These are phyloP conservation scores for Andinoacara biseriatus DNA, from an alignment of 2,113 vertebrate genomes.

Conservation along the genomic window DNA sequence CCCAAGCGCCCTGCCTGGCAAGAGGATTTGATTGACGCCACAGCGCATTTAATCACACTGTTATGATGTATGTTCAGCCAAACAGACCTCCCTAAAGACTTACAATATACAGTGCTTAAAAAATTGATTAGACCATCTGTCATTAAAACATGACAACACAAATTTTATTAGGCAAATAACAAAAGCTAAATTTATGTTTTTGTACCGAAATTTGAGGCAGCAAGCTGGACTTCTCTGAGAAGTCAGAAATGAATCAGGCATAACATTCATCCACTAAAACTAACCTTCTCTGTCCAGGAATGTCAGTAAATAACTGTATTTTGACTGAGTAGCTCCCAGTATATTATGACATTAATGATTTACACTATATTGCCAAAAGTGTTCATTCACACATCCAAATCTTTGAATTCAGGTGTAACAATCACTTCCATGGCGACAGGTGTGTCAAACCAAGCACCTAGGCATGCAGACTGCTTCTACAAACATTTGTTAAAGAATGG, in stretches of 20 bases:
- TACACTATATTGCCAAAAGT: too few relatives aligned
- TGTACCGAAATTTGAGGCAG: background rate
- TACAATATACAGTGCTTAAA: background rate
- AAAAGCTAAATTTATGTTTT: too few relatives aligned
- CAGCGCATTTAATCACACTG: constrained; percentile 3
- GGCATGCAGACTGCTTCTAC: too few relatives aligned
- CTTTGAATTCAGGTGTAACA: too few relatives aligned
- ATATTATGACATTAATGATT: too few relatives aligned
- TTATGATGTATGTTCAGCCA: background rate
- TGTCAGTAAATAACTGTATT: background rate
- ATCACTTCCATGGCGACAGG: too few relatives aligned
- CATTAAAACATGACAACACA: background rate
- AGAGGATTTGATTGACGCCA: constrained; percentile 46
- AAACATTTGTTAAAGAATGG: too few relatives aligned
- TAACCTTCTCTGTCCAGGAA: background rate
- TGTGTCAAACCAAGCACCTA: too few relatives aligned
- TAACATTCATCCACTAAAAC: background rate
- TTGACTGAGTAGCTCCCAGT: too few relatives aligned
- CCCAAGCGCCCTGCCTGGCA: constrained; percentile 24
- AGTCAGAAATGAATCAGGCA: background rate
- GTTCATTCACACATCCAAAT: too few relatives aligned
- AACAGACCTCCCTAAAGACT: background rate
- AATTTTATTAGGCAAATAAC: background rate
- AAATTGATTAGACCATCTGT: background rate
- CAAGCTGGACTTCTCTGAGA: background rate